Conservation (phyloP, 2,888 invertebrate genomes). For the Pyrgus malvae region DNA sequence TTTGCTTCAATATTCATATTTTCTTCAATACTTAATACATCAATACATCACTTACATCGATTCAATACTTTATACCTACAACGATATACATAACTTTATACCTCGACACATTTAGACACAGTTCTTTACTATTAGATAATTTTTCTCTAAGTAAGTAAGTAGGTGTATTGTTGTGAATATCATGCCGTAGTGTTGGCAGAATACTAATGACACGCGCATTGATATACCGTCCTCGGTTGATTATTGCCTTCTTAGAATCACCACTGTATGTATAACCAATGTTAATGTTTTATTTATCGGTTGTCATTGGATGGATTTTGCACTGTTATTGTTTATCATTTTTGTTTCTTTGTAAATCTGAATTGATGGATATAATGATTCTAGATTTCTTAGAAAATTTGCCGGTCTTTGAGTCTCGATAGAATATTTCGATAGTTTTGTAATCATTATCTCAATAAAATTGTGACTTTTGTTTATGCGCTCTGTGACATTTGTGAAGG, state of each 20-base stretch:
- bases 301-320: conserved; percentile 13
- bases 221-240: conserved; percentile 29
- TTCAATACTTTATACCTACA: too few relatives aligned
- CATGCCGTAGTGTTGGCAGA: conserved; percentile 33
- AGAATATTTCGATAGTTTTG: too few relatives aligned
- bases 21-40: too few relatives aligned
- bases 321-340: conserved; percentile 23
- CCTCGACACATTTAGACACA: too few relatives aligned
- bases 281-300: conserved; percentile 26
- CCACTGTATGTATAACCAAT: conserved; percentile 3
- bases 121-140: too few relatives aligned
- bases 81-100: too few relatives aligned
- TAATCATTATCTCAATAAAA: too few relatives aligned
- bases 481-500: too few relatives aligned
- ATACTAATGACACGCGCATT: conserved; percentile 37
- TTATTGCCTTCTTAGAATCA: conserved; percentile 24
- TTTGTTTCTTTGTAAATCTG: conserved; percentile 29
- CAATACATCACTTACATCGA: too few relatives aligned
- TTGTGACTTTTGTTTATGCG: too few relatives aligned
- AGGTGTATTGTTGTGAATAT: conserved; percentile 35
- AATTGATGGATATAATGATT: conserved; percentile 2
- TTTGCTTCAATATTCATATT: too few relatives aligned
- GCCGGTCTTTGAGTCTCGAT: background rate
- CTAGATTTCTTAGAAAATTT: background rate
- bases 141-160: background rate